Base-by-base conservation (phyloP, 1,140 invertebrate genomes). In the Drosophila tropicalis region DNA sequence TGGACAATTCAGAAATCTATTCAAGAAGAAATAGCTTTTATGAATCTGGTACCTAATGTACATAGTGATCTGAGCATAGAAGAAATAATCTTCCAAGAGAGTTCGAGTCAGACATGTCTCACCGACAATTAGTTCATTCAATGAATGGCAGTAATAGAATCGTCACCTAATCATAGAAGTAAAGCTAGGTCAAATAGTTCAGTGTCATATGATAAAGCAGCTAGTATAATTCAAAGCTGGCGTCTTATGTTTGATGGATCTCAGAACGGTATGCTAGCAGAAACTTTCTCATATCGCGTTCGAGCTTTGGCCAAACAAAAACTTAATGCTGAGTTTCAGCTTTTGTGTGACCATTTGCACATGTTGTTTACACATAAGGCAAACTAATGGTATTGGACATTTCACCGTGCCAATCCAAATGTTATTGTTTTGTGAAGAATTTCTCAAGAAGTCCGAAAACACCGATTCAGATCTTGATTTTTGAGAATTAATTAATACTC, bases 331-430 rank as follows among this genome's bases (percentile, higher is more conserved):
- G 65, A 67, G 36, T 12, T 36, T 17, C n/a, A 51, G 9, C 44
- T 67, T 19, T 17, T 67, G 0, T 54, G 57, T 34, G 32, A 68
- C 12, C 57, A 68, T 54, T 13, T 68, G 7, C 54, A 67, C 12
- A 15, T 67, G 4, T 58, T 67, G n/a, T 47, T 58, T 44, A 39
- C 15, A 13, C 56, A 34, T 1, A 67, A 36, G n/a, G 29, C 66
- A 1, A 68, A 10, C 13, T 57, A 68, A 22, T 68, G 57, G 66
- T 67, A 51, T 67, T 67, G 56, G 29, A 67, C 61, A 12, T 67
- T 67, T 25, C 57, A 67, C 36, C 15, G 41, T 10, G 22, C 29
- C 10, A n/a, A 10, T 44, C 29, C 57, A 22, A 9, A 40, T 2
- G 61, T 68, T 34, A 22, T n/a, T 6, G 13, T 68, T 62, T 40